Evolutionary conservation across 1,140 invertebrate genomes (phyloP).

Genomic region (Drosophila insularis): DNA sequence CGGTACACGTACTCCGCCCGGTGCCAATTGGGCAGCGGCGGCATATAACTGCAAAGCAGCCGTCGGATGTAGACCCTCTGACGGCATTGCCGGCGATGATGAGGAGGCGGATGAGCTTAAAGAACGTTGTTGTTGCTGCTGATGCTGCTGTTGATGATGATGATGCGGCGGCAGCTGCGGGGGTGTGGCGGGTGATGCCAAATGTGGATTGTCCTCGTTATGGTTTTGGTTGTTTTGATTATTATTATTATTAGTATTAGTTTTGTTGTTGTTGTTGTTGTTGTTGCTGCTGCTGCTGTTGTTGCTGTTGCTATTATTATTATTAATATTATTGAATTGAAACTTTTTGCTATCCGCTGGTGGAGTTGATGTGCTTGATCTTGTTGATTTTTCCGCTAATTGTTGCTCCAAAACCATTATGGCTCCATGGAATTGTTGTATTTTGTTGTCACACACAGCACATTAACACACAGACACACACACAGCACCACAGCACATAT

Average conservation of each 20-base stretch:
- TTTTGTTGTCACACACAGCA: constrained; percentile 1
- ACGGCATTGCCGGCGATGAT: constrained; percentile 60
- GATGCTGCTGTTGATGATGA: not conserved
- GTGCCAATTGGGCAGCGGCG: constrained; percentile 84
- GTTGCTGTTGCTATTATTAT: constrained; percentile 30
- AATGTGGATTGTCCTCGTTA: constrained; percentile 25
- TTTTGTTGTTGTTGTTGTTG: constrained; percentile 23
- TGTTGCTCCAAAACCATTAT: constrained; percentile 79
- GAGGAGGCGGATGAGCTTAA: constrained; percentile 21
- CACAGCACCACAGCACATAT: constrained; percentile 18
- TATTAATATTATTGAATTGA: constrained; percentile 29
- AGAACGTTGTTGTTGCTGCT: constrained; percentile 18
- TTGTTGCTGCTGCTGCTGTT: constrained; percentile 20
- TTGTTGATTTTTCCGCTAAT: constrained; percentile 33
- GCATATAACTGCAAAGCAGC: constrained; percentile 84
- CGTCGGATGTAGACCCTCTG: constrained; percentile 83
- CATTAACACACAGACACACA: not conserved
- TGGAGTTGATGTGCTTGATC: constrained; percentile 24
- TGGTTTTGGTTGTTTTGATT: constrained; percentile 23
- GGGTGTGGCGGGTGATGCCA: constrained; percentile 35
- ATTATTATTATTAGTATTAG: no score
- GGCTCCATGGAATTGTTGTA: constrained; percentile 39
- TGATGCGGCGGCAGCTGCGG: constrained; percentile 17
- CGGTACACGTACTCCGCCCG: constrained; percentile 83
- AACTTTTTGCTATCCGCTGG: constrained; percentile 57